Percentiles rank a stretch among this genome's conserved stretches.
Evolutionary conservation across 2,113 vertebrate genomes (phyloP).

Genomic region (Octodon degus): DNA sequence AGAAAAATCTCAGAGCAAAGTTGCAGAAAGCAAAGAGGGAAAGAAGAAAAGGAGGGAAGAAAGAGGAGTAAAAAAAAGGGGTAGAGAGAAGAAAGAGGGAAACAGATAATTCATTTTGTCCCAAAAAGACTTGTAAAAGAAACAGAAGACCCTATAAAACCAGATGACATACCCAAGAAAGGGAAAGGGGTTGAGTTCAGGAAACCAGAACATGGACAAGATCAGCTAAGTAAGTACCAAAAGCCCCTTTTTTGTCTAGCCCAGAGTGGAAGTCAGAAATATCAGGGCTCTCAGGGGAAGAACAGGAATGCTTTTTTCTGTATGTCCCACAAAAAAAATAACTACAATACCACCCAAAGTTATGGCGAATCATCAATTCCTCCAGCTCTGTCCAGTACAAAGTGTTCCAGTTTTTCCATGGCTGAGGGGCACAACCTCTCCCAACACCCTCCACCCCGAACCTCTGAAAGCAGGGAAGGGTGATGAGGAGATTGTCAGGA

Average conservation of each 20-base stretch:
- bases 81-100: not conserved
- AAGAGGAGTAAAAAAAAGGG: accelerated
- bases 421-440: not conserved
- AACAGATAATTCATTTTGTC: not conserved
- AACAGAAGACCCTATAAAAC: not conserved
- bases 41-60: too few relatives aligned
- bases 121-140: not conserved
- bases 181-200: not conserved
- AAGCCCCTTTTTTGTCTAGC: not conserved
- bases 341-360: not conserved
- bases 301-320: not conserved
- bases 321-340: not conserved
- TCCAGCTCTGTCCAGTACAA: not conserved
- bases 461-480: not conserved
- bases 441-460: not conserved
- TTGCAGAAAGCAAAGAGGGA: not conserved
- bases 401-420: not conserved
- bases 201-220: not conserved
- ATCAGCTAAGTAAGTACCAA: not conserved
- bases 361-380: not conserved
- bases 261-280: not conserved
- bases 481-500: not conserved
- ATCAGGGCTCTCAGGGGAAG: not conserved
- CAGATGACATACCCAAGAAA: not conserved
- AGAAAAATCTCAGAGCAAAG: not conserved